Conservation (phyloP, 2,888 invertebrate species). For the Uloborus plumipes region DNA sequence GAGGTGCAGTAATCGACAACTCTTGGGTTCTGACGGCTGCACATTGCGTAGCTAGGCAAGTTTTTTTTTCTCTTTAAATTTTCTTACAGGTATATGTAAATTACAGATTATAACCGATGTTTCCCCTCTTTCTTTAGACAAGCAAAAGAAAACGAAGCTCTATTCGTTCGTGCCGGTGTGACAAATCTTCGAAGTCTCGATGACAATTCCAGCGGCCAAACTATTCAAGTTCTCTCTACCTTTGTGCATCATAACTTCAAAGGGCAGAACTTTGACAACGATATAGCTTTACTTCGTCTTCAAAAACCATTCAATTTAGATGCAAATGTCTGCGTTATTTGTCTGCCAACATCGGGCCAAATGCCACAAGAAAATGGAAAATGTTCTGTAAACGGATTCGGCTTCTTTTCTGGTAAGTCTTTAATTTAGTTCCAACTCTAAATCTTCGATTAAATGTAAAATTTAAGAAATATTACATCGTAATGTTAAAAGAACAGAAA, state of each 20-base stretch:
- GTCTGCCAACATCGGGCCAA: slow-evolving; percentile 88
- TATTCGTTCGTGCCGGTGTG: slow-evolving; percentile 92
- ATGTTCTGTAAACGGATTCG: slow-evolving; percentile 91
- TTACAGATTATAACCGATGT: background rate
- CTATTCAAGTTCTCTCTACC: slow-evolving; percentile 90
- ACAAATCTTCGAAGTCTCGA: slow-evolving; percentile 91
- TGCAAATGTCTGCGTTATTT: slow-evolving; percentile 74
- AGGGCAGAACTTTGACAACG: slow-evolving; percentile 92
- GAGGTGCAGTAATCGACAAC: slow-evolving; percentile 92
- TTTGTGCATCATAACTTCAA: slow-evolving; percentile 97
- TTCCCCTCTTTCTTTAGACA: slow-evolving; percentile 10
- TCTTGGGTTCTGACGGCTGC: slow-evolving; percentile 95
- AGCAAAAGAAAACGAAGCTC: slow-evolving; percentile 74
- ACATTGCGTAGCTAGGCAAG: slow-evolving; percentile 91
- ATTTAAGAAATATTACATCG: too few species aligned
- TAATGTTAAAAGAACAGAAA: too few species aligned
- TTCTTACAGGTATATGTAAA: background rate
- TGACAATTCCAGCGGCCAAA: slow-evolving; percentile 78
- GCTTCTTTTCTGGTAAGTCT: slow-evolving; percentile 74
- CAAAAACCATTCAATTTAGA: slow-evolving; percentile 65
- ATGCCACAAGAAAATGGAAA: slow-evolving; percentile 86
- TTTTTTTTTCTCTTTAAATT: background rate
- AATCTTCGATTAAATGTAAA: too few species aligned
- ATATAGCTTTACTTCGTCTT: slow-evolving; percentile 88
- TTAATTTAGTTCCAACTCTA: too few species aligned